These are phyloP conservation scores for Yponomeuta malinellus DNA, from an alignment of 2,888 invertebrate genomes.

Conservation along the genomic window DNA sequence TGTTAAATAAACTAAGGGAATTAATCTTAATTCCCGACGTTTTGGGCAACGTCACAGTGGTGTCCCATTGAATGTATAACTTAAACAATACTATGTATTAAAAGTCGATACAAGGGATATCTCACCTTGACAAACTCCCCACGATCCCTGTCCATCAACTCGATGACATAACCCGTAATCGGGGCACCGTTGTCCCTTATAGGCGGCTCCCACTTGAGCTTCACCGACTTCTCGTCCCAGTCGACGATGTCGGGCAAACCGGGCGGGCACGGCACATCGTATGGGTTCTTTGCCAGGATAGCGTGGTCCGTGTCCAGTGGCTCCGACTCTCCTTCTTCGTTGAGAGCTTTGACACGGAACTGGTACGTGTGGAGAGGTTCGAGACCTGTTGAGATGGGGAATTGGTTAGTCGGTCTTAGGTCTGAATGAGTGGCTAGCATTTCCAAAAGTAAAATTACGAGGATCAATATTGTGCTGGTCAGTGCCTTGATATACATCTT, in stretches of 20 bases:
- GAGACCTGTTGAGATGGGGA: constrained; percentile 74
- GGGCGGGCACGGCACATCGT: constrained; percentile 90
- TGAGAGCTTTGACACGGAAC: constrained; percentile 97
- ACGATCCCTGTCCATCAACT: constrained; percentile 92
- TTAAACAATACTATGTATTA: neutral
- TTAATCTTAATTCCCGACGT: too few species aligned
- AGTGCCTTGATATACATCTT: too few species aligned
- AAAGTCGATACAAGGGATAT: neutral
- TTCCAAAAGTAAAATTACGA: neutral
- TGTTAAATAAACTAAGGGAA: too few species aligned
- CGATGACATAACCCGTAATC: constrained; percentile 94
- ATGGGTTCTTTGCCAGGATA: constrained; percentile 97
- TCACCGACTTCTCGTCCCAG: constrained; percentile 93
- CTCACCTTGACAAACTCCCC: constrained; percentile 85
- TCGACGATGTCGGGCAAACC: constrained; percentile 94
- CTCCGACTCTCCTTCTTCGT: constrained; percentile 98
- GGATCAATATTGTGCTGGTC: neutral
- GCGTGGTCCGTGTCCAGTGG: constrained; percentile 93
- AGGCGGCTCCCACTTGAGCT: constrained; percentile 93
- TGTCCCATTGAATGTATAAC: too few species aligned
- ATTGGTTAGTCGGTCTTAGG: neutral
- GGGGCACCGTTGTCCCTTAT: constrained; percentile 94
- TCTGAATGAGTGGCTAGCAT: too few species aligned
- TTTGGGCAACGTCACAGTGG: too few species aligned
- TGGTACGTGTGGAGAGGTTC: constrained; percentile 97